Evolutionary conservation across 2,888 invertebrate genomes (phyloP).

Genomic region (Ashinkailepas kermadecensis): DNA sequence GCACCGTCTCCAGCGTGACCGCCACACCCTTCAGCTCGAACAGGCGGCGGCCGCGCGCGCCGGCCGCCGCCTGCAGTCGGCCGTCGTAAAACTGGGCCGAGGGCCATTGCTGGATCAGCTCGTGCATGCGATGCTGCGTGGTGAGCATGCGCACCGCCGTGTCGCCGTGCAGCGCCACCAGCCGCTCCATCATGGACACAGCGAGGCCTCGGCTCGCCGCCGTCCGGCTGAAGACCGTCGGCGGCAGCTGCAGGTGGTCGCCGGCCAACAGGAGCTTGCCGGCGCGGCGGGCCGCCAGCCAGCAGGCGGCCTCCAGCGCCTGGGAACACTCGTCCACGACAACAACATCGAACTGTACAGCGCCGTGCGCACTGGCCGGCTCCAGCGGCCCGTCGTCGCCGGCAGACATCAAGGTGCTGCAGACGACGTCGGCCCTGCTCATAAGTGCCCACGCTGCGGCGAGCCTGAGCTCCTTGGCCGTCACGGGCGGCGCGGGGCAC

Average conservation of each 20-base stretch:
- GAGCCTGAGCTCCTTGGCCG: not conserved
- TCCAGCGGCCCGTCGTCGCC: constrained; percentile 42
- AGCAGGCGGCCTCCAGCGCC: constrained; percentile 49
- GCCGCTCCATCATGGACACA: constrained; percentile 32
- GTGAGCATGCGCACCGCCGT: constrained; percentile 55
- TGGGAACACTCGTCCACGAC: constrained; percentile 53
- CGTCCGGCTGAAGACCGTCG: constrained; percentile 46
- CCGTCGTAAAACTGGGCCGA: constrained; percentile 74
- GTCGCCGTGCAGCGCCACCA: constrained; percentile 42
- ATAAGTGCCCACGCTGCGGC: constrained; percentile 42
- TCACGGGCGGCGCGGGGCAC: no score
- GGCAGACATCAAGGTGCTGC: constrained; percentile 45
- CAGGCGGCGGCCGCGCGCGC: constrained; percentile 46
- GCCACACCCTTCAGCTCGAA: constrained; percentile 44
- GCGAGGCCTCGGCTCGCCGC: constrained; percentile 40
- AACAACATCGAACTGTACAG: constrained; percentile 47
- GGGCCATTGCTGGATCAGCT: constrained; percentile 67
- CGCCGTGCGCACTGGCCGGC: constrained; percentile 36
- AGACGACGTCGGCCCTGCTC: constrained; percentile 42
- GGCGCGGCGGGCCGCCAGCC: constrained; percentile 47
- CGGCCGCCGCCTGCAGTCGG: constrained; percentile 47
- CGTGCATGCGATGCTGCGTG: constrained; percentile 89
- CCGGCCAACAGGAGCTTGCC: constrained; percentile 47
- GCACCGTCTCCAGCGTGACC: constrained; percentile 41
- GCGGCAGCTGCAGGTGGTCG: constrained; percentile 48